phyloP scores from a whole-genome alignment of 1,140 invertebrate species.

The Oedothorax gibbosus region DNA sequence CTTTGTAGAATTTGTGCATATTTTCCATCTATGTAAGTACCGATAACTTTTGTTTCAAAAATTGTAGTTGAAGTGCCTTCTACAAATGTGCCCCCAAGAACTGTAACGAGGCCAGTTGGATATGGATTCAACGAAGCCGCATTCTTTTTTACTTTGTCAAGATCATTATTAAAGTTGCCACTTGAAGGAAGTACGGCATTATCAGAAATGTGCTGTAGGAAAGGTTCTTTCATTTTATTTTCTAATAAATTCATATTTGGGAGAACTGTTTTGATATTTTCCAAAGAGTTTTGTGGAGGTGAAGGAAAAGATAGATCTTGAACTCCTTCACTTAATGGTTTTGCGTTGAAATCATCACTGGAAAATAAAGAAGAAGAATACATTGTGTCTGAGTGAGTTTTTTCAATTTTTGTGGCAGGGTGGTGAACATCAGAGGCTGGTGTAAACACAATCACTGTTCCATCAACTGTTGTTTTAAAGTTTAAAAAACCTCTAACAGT shows the following conservation, averaged over 20 bases:
- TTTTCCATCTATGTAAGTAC: constrained; percentile 87
- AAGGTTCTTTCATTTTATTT: constrained; percentile 50
- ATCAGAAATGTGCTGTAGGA: constrained; percentile 47
- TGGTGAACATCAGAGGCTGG: constrained; percentile 74
- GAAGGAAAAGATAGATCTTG: constrained; percentile 44
- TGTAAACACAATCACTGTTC: constrained; percentile 90
- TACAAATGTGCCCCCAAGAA: constrained; percentile 83
- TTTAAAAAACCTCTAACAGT: constrained; percentile 90
- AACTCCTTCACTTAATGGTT: constrained; percentile 10
- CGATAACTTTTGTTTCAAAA: constrained; percentile 89
- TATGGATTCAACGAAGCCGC: constrained; percentile 65
- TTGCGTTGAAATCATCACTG: background rate
- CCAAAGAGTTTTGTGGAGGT: constrained; percentile 45
- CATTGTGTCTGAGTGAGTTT: background rate
- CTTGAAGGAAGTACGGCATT: constrained; percentile 51
- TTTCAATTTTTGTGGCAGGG: background rate
- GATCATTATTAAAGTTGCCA: constrained; percentile 13
- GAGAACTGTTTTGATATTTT: constrained; percentile 21
- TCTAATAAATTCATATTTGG: constrained; percentile 26
- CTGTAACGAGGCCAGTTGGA: constrained; percentile 82
- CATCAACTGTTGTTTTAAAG: constrained; percentile 88
- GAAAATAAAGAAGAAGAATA: background rate
- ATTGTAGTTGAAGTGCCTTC: constrained; percentile 85
- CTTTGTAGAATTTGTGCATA: constrained; percentile 82
- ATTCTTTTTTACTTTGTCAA: constrained; percentile 30